A percentile compares a stretch with the other conserved stretches of the same genome.
These are phyloP conservation scores for Salarias fasciatus DNA, from an alignment of 2,797 vertebrate genomes.

Conservation along the genomic window DNA sequence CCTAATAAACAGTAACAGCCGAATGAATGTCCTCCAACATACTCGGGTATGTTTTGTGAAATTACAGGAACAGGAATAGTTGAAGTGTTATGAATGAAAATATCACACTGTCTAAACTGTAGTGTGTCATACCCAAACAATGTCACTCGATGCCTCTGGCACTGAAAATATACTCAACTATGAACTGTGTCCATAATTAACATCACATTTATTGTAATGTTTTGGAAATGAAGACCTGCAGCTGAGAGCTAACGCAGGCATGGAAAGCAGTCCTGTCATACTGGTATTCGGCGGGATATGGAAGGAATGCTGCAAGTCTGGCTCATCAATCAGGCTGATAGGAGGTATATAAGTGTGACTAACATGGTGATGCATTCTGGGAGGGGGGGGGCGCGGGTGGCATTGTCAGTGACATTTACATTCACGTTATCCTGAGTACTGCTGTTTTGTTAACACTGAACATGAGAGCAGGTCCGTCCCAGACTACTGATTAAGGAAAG, in stretches of 20 bases:
- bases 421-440: conserved; percentile 31
- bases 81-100: conserved; percentile 74
- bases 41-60: conserved; percentile 43
- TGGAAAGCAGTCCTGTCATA: conserved; percentile 65
- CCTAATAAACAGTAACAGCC: conserved; percentile 27
- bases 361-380: conserved; percentile 33
- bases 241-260: conserved; percentile 77
- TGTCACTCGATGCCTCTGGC: conserved; percentile 60
- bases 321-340: conserved; percentile 64
- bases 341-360: conserved; percentile 46
- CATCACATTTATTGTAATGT: conserved; percentile 63
- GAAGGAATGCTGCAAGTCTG: conserved; percentile 65
- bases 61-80: conserved; percentile 49
- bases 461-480: conserved; percentile 21
- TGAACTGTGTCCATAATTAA: conserved; percentile 68
- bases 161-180: conserved; percentile 55
- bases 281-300: conserved; percentile 66
- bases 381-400: too few species aligned
- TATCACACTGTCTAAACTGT: conserved; percentile 63
- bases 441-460: conserved; percentile 26
- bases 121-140: conserved; percentile 64
- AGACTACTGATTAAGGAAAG: conserved; percentile 56
- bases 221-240: conserved; percentile 60
- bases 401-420: conserved; percentile 41
- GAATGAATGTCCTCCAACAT: conserved; percentile 24